These are phyloP conservation scores for Aepyceros melampus DNA, from an alignment of 2,113 vertebrate species.

Conservation along the genomic window DNA sequence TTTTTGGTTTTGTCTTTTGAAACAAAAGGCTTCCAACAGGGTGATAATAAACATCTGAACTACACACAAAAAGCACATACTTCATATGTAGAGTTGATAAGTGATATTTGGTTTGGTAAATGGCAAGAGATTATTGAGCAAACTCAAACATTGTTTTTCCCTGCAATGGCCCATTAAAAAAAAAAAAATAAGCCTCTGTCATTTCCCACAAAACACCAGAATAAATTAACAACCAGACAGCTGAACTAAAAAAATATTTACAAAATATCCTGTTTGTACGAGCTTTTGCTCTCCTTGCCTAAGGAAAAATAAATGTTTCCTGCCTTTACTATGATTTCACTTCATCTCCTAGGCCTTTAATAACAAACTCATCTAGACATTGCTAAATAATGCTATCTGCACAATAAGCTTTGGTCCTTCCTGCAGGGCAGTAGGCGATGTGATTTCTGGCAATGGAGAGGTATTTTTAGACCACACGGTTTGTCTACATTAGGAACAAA, in stretches of 20 bases:
- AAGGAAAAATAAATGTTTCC: background rate
- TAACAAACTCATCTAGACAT: background rate
- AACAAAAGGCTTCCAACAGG: background rate
- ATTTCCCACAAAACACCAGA: background rate
- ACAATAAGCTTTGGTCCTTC: background rate
- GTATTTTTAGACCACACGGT: background rate
- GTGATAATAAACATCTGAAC: background rate
- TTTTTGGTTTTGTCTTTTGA: background rate
- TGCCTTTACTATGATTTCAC: background rate
- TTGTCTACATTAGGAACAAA: background rate
- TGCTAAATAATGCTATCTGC: background rate
- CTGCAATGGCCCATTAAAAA: background rate
- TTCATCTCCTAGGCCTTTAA: background rate
- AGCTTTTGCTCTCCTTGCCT: background rate
- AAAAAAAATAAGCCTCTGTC: background rate
- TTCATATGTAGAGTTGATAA: background rate
- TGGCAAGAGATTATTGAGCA: background rate
- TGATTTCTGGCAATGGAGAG: background rate
- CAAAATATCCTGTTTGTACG: background rate
- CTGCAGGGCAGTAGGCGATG: background rate
- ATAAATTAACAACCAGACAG: background rate
- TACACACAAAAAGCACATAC: background rate
- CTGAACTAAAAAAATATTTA: slow-evolving; percentile 5
- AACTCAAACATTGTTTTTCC: background rate
- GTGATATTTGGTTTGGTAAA: background rate